Evolutionary conservation across 2,888 invertebrate species (phyloP).

Genomic region (Xiphydria camelus): DNA sequence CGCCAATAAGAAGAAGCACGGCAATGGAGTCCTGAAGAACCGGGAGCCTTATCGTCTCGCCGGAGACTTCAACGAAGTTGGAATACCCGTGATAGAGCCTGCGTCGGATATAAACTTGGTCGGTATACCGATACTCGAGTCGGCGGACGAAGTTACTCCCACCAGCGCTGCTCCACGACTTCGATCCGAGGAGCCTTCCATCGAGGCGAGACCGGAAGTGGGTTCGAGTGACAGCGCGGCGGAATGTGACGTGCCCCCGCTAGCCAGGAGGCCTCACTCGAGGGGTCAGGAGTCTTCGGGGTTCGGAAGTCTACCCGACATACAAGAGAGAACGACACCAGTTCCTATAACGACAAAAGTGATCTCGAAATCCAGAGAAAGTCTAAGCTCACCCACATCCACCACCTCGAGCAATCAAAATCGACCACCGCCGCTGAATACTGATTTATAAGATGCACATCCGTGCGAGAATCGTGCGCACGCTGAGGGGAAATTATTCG

Average conservation of each 20-base stretch:
- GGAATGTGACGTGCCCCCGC: slow-evolving; percentile 21
- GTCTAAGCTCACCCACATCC: slow-evolving; percentile 27
- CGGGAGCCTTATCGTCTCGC: slow-evolving; percentile 3
- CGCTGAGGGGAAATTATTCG: too few relatives aligned
- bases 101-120: not conserved
- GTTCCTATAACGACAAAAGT: not conserved
- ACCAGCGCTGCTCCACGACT: too few relatives aligned
- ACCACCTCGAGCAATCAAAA: too few relatives aligned
- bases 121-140: slow-evolving; percentile 4
- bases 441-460: slow-evolving; percentile 7
- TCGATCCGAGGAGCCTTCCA: slow-evolving; percentile 25
- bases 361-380: slow-evolving; percentile 25
- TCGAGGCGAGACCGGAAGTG: slow-evolving; percentile 14
- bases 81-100: slow-evolving; percentile 38
- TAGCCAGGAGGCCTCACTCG: slow-evolving; percentile 33
- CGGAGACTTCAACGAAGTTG: slow-evolving; percentile 54
- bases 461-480: not conserved
- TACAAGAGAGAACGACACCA: slow-evolving; percentile 24
- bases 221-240: slow-evolving; percentile 23
- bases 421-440: slow-evolving; percentile 12
- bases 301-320: slow-evolving; percentile 40
- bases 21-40: not conserved
- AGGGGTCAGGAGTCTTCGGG: slow-evolving; percentile 44
- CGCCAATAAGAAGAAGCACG: slow-evolving; percentile 20
- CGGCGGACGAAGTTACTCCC: slow-evolving; percentile 23